These are phyloP conservation scores for Aegithalos caudatus DNA, from an alignment of 2,113 vertebrate species.

Conservation along the genomic window DNA sequence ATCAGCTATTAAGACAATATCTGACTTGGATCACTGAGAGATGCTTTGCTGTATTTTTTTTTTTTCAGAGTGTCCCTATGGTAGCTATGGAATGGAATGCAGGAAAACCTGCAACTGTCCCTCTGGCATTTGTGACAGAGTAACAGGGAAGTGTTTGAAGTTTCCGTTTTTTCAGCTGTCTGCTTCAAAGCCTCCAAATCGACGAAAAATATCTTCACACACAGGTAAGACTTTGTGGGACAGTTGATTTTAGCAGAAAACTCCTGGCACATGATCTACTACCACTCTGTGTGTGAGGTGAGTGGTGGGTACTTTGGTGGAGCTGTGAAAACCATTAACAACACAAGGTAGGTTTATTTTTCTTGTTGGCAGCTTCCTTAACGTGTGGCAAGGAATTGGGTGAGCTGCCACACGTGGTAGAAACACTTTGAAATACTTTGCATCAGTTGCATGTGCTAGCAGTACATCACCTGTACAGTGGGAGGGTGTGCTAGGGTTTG, in stretches of 20 bases:
- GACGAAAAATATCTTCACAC: constrained; percentile 70
- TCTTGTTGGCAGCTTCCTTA: not conserved
- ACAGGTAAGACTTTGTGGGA: constrained; percentile 72
- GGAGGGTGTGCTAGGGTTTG: not conserved
- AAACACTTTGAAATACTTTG: not conserved
- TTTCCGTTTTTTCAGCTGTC: constrained; percentile 88
- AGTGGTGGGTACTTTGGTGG: not conserved
- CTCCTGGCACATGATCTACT: not conserved
- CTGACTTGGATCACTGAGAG: not conserved
- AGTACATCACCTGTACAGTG: not conserved
- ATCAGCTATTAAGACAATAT: not conserved
- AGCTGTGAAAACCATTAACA: not conserved
- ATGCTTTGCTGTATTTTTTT: not conserved
- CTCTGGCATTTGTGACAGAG: constrained; percentile 90
- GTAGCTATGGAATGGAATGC: constrained; percentile 91
- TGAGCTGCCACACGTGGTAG: not conserved
- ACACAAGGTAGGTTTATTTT: not conserved
- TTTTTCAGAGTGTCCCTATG: constrained; percentile 87
- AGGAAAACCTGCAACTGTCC: constrained; percentile 88
- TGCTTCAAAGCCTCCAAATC: constrained; percentile 67
- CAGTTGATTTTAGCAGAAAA: not conserved
- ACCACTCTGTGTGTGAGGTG: accelerated
- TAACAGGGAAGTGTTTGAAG: constrained; percentile 87
- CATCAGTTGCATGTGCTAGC: not conserved
- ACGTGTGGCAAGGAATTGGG: not conserved